Percentiles rank a stretch among this genome's conserved stretches.
phyloP scores from a whole-genome alignment of 1,140 invertebrate species.

The Pachyrhynchus sulphureomaculatus region DNA sequence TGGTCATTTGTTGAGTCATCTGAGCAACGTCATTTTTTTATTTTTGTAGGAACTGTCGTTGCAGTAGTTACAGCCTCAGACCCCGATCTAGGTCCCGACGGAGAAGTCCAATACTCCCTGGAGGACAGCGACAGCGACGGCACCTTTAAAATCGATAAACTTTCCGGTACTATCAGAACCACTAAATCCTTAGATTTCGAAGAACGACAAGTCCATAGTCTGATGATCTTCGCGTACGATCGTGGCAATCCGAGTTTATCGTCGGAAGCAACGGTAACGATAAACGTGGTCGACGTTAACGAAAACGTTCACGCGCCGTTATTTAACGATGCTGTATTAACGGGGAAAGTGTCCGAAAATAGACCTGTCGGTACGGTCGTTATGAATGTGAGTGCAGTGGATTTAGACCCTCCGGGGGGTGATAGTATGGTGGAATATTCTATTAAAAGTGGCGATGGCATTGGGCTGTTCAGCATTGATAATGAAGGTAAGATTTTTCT shows the following conservation, averaged over 20 bases:
- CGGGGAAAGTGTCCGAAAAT: slow-evolving; percentile 73
- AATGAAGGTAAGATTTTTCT: slow-evolving; percentile 78
- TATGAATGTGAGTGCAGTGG: slow-evolving; percentile 72
- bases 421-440: slow-evolving; percentile 83
- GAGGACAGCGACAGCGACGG: slow-evolving; percentile 67
- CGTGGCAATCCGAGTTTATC: slow-evolving; percentile 71
- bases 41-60: slow-evolving; percentile 63
- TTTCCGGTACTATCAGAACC: slow-evolving; percentile 82
- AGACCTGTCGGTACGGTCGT: slow-evolving; percentile 72
- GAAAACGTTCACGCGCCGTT: slow-evolving; percentile 83
- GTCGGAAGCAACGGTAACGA: slow-evolving; percentile 73
- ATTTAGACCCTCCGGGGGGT: slow-evolving; percentile 74
- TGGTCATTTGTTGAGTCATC: not conserved
- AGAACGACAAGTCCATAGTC: slow-evolving; percentile 78
- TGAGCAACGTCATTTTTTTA: too few relatives aligned
- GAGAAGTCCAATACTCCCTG: slow-evolving; percentile 72
- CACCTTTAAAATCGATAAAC: slow-evolving; percentile 71
- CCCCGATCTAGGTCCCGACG: slow-evolving; percentile 80
- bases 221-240: slow-evolving; percentile 82
- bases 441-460: slow-evolving; percentile 83
- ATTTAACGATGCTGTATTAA: slow-evolving; percentile 80
- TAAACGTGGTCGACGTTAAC: slow-evolving; percentile 92
- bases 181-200: slow-evolving; percentile 80
- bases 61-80: slow-evolving; percentile 84
- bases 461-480: slow-evolving; percentile 90